A percentile compares a stretch with the other conserved stretches of the same genome.
Evolutionary conservation across 2,888 invertebrate genomes (phyloP).

Genomic region (Synanthedon vespiformis): DNA sequence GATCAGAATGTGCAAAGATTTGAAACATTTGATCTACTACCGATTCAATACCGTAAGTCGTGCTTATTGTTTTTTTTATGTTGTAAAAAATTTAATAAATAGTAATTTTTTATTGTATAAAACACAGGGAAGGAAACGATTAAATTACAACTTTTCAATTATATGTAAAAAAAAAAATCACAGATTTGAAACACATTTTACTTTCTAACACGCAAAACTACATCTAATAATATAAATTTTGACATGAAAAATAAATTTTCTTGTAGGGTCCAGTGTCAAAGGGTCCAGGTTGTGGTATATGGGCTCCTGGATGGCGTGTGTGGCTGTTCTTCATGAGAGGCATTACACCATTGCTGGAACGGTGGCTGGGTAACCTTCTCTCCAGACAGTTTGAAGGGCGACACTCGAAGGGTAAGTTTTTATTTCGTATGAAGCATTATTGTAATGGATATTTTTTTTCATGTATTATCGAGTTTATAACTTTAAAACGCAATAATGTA

Average conservation of each 20-base stretch:
- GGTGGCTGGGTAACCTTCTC: slow-evolving; percentile 99
- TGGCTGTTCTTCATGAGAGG: slow-evolving; percentile 99
- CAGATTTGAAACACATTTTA: too few relatives aligned
- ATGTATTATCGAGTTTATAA: too few relatives aligned
- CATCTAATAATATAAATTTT: too few relatives aligned
- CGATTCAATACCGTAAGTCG: slow-evolving; percentile 93
- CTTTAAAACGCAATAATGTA: background rate
- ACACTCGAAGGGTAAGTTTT: slow-evolving; percentile 86
- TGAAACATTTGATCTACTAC: slow-evolving; percentile 99
- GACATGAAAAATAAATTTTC: too few relatives aligned
- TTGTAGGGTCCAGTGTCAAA: slow-evolving; percentile 94
- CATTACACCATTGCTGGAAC: slow-evolving; percentile 95
- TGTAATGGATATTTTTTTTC: too few relatives aligned
- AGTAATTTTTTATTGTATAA: background rate
- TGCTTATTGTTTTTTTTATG: background rate
- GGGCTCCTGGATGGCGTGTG: slow-evolving; percentile 99
- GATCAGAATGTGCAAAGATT: slow-evolving; percentile 99
- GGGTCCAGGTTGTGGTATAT: slow-evolving; percentile 98
- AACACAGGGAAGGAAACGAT: too few relatives aligned
- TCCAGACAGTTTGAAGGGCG: slow-evolving; percentile 99
- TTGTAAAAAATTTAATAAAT: background rate
- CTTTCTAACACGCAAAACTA: too few relatives aligned
- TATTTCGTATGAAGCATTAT: too few relatives aligned
- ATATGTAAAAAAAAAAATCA: too few relatives aligned
- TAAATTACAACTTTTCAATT: too few relatives aligned